Evolutionary conservation across 2,888 invertebrate species (phyloP), one percentile per base, ranked within the genome.

Genomic region (Mesorhabditis belari): DNA sequence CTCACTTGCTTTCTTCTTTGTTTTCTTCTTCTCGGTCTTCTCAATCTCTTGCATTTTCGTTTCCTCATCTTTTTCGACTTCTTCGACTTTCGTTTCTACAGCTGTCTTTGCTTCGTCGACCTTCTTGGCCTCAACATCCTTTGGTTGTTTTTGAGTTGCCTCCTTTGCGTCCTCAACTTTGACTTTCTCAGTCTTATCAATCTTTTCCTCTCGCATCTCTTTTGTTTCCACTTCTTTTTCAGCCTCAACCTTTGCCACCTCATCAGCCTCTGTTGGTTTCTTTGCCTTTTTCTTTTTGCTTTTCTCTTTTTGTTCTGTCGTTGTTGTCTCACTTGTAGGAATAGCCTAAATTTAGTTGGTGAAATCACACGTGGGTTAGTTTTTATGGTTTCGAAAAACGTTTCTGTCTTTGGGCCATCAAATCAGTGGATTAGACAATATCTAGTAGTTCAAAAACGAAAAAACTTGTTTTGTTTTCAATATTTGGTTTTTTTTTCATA

Each of bases 11-110:
- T 59, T 62, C 55, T 49, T 57, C 27, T 29, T 50, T 9, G 49
- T 57, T 52, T 57, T 56, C 59, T 57, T 61, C 62, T 62, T 63
- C 50, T 65, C 35, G 17, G 35, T 50, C 27, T 54, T 55, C 57
- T 54, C 44, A 29, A 58, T 64, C 50, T 50, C 49, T 49, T 61
- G 27, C 44, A 24, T n/a, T 51, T 25, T 57, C 59, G 62, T 44
- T 60, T 61, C 55, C 21, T 49, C 25, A 21, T 9, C 12, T 4
- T 29, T 49, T 17, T 19, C 49, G 25, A 21, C 27, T n/a, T n/a
- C n/a, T 25, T 12, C 53, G 26, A 35, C 57, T 21, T 50, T 50
- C 5, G 6, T 21, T 17, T 17, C 50, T 6, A n/a, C 50, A 12
- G 61, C 49, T 27, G 56, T 27, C 26, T 61, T 61, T 26, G 26